Evolutionary conservation across 2,888 invertebrate genomes (phyloP), one percentile per base, ranked within the genome.

Genomic region (Drepanosiphum platanoidis): DNA sequence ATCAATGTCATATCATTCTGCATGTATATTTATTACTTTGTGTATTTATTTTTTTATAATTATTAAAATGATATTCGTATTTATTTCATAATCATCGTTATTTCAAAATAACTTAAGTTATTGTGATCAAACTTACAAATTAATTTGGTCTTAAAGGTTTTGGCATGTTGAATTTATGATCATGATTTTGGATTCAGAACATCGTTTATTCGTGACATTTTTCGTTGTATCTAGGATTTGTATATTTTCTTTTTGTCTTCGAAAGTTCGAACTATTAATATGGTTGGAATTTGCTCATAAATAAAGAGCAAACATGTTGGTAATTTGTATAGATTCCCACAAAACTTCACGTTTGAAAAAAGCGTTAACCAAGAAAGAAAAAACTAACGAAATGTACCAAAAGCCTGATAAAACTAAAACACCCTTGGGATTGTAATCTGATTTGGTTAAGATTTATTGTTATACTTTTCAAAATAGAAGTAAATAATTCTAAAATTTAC

Each of bases 221-320:
- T 78, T 42, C 64, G 30, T 39, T 78, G 13, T 39, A 78, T 64
- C 78, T 30, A 78, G 42, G 64, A 78, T 78, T 78, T 64, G 78
- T 78, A 42, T 64, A 32, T 64, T 64, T 42, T 64, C 13, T 22
- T 64, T 78, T 66, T 30, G 78, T 39, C 30, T 36, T 64, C 13
- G 1, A 64, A 78, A 30, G 22, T 36, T 64, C 13, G 1, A 64
- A 78, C 78, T 78, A 78, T 61, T 78, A 39, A 78, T 64, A 64
- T 39, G 64, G 42, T 64, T 32, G 22, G 22, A 64, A 42, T 42
- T 64, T 13, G 39, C 64, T 64, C 42, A 64, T 78, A 66, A 78
- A 78, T 78, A 64, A 78, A 78, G 58, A 78, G 78, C 42, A 64
- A 78, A 64, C 64, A 64, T 42, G 78, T 78, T 78, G 32, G 78